These are phyloP conservation scores for Odocoileus virginianus DNA, from an alignment of 2,113 vertebrate species.

Conservation along the genomic window DNA sequence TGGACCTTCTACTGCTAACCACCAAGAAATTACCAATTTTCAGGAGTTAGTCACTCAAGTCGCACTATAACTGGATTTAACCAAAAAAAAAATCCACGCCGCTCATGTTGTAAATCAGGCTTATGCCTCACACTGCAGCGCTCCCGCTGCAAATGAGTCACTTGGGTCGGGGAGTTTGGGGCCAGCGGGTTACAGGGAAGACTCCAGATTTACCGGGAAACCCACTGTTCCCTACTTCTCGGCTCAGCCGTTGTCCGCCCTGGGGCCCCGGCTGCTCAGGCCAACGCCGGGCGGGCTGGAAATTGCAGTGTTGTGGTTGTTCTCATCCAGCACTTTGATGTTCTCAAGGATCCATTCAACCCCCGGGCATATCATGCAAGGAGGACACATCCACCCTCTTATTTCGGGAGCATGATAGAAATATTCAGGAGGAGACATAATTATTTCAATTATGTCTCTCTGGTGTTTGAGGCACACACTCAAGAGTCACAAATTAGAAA, in stretches of 20 bases:
- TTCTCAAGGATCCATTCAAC: conserved; percentile 56
- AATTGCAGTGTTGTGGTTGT: conserved; percentile 34
- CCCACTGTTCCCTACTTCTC: background rate
- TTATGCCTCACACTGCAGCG: background rate
- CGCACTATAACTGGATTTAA: conserved; percentile 47
- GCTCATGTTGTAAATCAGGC: conserved; percentile 57
- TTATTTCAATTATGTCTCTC: conserved; percentile 87
- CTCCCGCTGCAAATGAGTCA: background rate
- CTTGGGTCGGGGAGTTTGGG: background rate
- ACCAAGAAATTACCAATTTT: conserved; percentile 83
- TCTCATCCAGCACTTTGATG: conserved; percentile 65
- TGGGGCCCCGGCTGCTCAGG: conserved; percentile 49
- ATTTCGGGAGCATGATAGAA: conserved; percentile 73
- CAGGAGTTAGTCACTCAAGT: conserved; percentile 81
- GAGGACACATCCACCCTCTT: conserved; percentile 48
- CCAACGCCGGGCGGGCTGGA: background rate
- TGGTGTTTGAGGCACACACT: conserved; percentile 77
- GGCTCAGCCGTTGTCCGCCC: background rate
- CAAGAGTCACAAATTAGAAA: conserved; percentile 83
- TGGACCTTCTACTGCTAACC: conserved; percentile 67
- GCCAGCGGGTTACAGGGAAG: background rate
- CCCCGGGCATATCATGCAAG: background rate
- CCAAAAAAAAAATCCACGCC: background rate
- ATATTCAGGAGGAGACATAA: conserved; percentile 79
- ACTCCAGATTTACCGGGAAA: fast-evolving